These are phyloP conservation scores for Metopolophium dirhodum DNA, from an alignment of 1,140 invertebrate species.

Conservation along the genomic window DNA sequence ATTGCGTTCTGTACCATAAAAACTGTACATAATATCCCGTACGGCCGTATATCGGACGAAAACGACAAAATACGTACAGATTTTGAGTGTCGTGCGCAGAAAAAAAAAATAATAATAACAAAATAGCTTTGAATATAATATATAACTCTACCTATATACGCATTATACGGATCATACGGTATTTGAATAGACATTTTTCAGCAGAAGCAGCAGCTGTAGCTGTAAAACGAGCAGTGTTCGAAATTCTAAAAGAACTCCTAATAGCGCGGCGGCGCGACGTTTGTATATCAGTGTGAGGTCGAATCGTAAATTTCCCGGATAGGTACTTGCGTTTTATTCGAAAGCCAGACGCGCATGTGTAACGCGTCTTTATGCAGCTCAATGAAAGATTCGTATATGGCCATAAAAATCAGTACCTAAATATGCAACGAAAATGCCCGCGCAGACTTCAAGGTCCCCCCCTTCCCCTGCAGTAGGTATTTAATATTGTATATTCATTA, in stretches of 20 bases:
- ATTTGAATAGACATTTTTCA: not conserved
- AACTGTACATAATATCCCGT: not conserved
- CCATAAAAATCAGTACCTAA: not conserved
- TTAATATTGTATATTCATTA: not conserved
- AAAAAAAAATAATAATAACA: not conserved
- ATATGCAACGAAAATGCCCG: conserved; percentile 7
- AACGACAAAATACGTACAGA: not conserved
- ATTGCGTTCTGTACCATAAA: not conserved
- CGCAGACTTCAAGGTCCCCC: conserved; percentile 29
- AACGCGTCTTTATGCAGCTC: not conserved
- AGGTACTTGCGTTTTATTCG: not conserved
- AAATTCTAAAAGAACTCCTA: not conserved
- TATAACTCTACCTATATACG: not conserved
- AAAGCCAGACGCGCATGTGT: not conserved
- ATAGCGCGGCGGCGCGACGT: not conserved
- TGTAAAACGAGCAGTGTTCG: not conserved
- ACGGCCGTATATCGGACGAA: not conserved
- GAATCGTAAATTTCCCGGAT: conserved; percentile 18
- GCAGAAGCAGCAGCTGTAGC: not conserved
- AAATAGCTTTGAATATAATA: not conserved
- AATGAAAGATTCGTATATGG: not conserved
- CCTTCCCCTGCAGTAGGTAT: not conserved
- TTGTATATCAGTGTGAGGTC: not conserved
- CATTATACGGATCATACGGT: not conserved
- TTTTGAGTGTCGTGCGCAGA: not conserved